phyloP scores from a whole-genome alignment of 2,797 vertebrate species.

The Kryptopterus vitreolus region DNA sequence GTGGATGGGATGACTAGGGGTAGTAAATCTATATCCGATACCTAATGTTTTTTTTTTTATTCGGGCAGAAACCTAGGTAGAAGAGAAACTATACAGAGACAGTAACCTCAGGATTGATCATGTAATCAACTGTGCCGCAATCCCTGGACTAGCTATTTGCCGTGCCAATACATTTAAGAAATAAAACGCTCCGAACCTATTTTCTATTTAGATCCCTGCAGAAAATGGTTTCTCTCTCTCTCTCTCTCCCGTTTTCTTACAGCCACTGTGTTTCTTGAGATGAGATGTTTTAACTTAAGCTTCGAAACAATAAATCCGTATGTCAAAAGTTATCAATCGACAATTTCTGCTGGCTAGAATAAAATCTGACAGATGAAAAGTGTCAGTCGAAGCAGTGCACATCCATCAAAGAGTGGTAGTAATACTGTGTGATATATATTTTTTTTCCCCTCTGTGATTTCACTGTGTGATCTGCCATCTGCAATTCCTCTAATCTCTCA shows the following conservation, averaged over 20 bases:
- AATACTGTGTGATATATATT: neutral
- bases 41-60: neutral
- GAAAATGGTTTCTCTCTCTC: neutral
- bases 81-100: neutral
- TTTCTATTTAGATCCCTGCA: neutral
- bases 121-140: neutral
- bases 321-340: slow-evolving; percentile 22
- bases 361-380: slow-evolving; percentile 5
- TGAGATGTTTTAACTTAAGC: neutral
- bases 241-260: neutral
- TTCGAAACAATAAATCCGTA: neutral
- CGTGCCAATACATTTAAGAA: neutral
- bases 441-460: neutral
- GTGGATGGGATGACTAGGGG: neutral
- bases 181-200: too few species aligned
- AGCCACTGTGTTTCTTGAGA: neutral
- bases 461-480: neutral
- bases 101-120: neutral
- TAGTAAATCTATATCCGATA: too few species aligned
- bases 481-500: neutral
- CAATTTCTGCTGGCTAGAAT: slow-evolving; percentile 3
- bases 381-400: neutral
- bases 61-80: neutral
- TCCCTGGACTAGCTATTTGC: neutral
- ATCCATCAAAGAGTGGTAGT: slow-evolving; percentile 11